These are phyloP conservation scores for Calcarius lapponicus DNA, from an alignment of 2,797 vertebrate genomes.

Conservation along the genomic window DNA sequence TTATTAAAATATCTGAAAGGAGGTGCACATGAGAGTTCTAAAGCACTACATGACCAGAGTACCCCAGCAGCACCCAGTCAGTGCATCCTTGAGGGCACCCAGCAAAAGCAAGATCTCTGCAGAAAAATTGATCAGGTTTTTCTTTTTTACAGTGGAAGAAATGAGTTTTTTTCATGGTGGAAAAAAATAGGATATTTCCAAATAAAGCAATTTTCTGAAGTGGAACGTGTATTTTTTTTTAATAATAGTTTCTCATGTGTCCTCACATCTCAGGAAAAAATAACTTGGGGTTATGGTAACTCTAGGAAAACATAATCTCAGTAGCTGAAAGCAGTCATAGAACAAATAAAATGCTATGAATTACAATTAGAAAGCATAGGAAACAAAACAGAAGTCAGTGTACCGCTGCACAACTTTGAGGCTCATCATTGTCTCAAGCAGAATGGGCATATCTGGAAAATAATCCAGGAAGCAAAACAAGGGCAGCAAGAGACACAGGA, in stretches of 20 bases:
- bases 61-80: background rate
- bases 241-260: fast-evolving
- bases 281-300: background rate
- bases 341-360: background rate
- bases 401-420: background rate
- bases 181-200: background rate
- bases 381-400: background rate
- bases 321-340: background rate
- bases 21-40: background rate
- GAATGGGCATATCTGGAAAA: background rate
- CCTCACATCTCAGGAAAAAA: background rate
- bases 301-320: background rate
- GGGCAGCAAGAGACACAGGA: background rate
- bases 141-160: background rate
- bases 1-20: background rate
- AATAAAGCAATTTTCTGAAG: background rate
- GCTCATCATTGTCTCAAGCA: background rate
- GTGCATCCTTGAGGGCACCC: background rate
- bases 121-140: background rate
- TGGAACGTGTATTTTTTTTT: background rate
- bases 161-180: background rate
- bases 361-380: background rate
- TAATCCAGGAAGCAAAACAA: background rate
- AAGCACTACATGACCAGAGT: background rate
- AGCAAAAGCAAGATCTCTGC: background rate